Evolutionary conservation across 2,888 invertebrate species (phyloP).

Genomic region (Gisinianus flammeolus): DNA sequence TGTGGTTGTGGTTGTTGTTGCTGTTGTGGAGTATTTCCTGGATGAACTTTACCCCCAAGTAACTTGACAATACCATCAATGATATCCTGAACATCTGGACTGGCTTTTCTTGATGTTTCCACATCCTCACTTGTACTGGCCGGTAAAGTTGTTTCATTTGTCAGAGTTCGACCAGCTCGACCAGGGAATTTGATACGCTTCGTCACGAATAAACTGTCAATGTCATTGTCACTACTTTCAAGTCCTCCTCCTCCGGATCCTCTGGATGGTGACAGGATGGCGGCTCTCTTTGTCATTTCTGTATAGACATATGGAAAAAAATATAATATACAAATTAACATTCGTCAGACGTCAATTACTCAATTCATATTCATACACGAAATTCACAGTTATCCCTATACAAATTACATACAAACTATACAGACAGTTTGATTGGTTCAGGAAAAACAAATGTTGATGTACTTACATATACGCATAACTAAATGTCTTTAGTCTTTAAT

Average conservation of each 20-base stretch:
- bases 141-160: constrained; percentile 14
- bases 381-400: too few species aligned
- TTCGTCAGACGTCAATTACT: not conserved
- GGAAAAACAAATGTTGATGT: too few species aligned
- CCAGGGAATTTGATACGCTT: constrained; percentile 26
- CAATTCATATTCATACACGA: not conserved
- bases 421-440: too few species aligned
- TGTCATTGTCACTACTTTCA: constrained; percentile 21
- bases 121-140: constrained; percentile 27
- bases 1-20: constrained; percentile 26
- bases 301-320: not conserved
- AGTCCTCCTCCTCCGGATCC: not conserved
- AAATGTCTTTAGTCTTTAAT: too few species aligned
- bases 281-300: constrained; percentile 34
- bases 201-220: constrained; percentile 34
- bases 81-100: constrained; percentile 83
- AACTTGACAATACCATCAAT: constrained; percentile 83
- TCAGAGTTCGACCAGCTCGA: constrained; percentile 18
- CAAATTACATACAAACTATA: too few species aligned
- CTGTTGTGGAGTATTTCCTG: constrained; percentile 33
- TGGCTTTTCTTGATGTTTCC: constrained; percentile 56
- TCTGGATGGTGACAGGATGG: constrained; percentile 26
- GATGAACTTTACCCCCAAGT: constrained; percentile 81
- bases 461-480: too few species aligned
- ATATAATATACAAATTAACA: not conserved